A percentile compares a stretch with the other conserved stretches of the same genome.
phyloP scores from a whole-genome alignment of 2,113 vertebrate genomes.

The Oceanodroma tethys region DNA sequence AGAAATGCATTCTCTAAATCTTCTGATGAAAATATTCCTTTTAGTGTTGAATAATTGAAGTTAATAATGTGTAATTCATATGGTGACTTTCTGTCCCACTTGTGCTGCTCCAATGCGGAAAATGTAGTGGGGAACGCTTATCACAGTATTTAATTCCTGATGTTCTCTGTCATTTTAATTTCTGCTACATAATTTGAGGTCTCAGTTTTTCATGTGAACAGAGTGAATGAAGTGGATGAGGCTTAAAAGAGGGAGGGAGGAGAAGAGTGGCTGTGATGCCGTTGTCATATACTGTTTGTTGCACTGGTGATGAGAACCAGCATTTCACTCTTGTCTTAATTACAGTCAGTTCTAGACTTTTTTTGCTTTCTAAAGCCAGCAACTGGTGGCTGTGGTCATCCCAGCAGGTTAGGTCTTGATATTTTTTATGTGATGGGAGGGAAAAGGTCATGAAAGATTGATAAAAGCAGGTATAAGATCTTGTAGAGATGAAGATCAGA shows the following conservation, averaged over 20 bases:
- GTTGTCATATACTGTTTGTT: fast-evolving
- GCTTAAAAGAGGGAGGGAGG: not conserved
- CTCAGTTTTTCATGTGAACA: not conserved
- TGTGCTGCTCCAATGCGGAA: not conserved
- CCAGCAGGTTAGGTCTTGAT: not conserved
- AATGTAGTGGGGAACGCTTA: not conserved
- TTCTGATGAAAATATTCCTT: not conserved
- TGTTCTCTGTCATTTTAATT: not conserved
- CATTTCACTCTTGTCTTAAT: fast-evolving
- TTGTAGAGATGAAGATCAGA: not conserved
- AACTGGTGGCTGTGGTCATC: not conserved
- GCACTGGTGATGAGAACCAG: not conserved
- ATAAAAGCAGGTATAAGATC: not conserved
- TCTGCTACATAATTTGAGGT: not conserved
- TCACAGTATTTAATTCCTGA: not conserved
- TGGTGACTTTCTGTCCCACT: not conserved
- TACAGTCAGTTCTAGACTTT: not conserved
- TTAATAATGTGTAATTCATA: not conserved
- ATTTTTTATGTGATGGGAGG: not conserved
- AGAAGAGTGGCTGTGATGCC: not conserved
- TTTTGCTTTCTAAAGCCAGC: not conserved
- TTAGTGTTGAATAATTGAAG: not conserved
- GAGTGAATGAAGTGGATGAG: not conserved
- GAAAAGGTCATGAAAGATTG: not conserved
- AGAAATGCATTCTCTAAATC: not conserved